Conservation (phyloP, 2,888 invertebrate genomes). For the Ormyrus pomaceus region DNA sequence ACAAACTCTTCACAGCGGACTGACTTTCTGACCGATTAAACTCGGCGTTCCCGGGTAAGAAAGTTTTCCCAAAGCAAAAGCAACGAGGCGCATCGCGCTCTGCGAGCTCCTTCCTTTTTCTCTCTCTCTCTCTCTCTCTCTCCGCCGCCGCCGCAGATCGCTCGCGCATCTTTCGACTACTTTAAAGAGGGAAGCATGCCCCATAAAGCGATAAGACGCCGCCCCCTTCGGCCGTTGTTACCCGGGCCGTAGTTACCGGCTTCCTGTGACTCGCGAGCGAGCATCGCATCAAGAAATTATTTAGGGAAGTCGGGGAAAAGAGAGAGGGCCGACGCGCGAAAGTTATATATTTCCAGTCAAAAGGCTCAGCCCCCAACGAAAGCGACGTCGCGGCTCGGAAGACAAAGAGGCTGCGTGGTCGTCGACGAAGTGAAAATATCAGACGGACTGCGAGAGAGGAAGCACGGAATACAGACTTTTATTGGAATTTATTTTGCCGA, state of each 20-base stretch:
- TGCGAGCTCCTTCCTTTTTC: neutral
- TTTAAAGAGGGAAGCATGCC: constrained; percentile 54
- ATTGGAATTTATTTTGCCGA: too few species aligned
- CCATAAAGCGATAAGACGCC: constrained; percentile 55
- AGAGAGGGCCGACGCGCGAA: neutral
- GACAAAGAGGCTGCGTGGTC: constrained; percentile 14
- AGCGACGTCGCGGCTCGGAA: neutral
- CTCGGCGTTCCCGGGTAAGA: neutral
- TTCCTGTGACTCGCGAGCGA: constrained; percentile 14
- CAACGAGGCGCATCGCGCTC: constrained; percentile 33
- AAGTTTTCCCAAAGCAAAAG: constrained; percentile 50
- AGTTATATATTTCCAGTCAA: constrained; percentile 20
- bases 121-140: neutral
- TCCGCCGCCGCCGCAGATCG: neutral
- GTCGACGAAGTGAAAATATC: neutral
- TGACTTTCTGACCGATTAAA: constrained; percentile 58
- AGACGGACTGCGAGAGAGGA: too few species aligned
- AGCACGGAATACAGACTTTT: neutral
- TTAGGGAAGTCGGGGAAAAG: neutral
- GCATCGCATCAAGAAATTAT: constrained; percentile 37
- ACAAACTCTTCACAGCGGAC: constrained; percentile 49
- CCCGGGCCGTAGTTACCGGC: constrained; percentile 24
- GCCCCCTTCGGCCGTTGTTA: neutral
- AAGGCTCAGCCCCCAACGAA: neutral
- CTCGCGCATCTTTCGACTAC: constrained; percentile 39